Conservation (phyloP, 2,113 vertebrate species). For the Chaetorhynchus papuensis region DNA sequence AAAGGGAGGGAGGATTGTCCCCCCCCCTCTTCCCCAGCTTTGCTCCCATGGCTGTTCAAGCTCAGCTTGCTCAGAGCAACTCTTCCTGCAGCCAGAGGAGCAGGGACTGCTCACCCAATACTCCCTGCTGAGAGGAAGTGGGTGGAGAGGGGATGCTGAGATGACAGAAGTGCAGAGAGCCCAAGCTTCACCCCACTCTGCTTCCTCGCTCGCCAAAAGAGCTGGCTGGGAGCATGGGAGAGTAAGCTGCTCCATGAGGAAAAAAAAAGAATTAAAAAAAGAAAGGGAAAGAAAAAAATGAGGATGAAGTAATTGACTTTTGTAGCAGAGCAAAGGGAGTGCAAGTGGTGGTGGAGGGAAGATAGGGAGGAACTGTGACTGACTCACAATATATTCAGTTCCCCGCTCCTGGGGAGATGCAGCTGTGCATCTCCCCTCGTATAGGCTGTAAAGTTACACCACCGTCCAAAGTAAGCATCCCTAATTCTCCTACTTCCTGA, state of each 20-base stretch:
- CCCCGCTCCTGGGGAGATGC: slow-evolving; percentile 37
- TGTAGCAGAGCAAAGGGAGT: slow-evolving; percentile 37
- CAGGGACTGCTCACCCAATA: background rate
- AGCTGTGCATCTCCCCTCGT: slow-evolving; percentile 39
- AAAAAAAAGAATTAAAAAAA: no score
- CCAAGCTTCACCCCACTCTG: background rate
- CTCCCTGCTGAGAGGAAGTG: slow-evolving; percentile 4
- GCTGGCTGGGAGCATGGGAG: slow-evolving; percentile 55
- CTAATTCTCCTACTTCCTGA: slow-evolving; percentile 58
- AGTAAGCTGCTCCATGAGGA: background rate
- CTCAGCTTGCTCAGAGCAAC: background rate
- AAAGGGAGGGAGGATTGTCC: background rate
- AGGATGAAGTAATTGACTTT: slow-evolving; percentile 31
- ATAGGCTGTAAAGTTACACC: slow-evolving; percentile 20
- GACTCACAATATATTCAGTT: background rate
- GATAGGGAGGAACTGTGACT: slow-evolving; percentile 29
- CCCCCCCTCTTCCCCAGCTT: background rate
- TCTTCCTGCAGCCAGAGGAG: background rate
- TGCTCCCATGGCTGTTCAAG: background rate
- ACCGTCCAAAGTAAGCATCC: slow-evolving; percentile 54
- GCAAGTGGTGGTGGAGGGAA: background rate
- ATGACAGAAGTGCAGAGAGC: background rate
- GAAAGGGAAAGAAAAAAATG: background rate
- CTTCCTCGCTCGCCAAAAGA: background rate
- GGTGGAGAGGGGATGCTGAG: background rate